Percentiles rank a stretch among this genome's conserved stretches.
Evolutionary conservation across 2,113 vertebrate species (phyloP).

Genomic region (Tachycineta bicolor): DNA sequence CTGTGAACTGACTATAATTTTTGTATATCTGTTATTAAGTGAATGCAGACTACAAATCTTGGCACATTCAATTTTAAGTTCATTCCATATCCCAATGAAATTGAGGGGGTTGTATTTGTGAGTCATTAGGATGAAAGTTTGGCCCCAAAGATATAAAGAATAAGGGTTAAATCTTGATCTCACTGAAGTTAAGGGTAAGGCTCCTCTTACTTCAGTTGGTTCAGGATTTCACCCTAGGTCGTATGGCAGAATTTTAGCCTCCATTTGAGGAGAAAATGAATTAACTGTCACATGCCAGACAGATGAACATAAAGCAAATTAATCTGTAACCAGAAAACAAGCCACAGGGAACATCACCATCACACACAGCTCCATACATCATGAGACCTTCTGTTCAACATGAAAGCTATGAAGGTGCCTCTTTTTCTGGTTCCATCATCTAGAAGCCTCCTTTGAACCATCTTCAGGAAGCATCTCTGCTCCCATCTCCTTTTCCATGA

Average conservation of each 20-base stretch:
- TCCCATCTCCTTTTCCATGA: background rate
- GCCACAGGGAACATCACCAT: conserved; percentile 49
- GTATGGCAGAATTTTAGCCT: conserved; percentile 26
- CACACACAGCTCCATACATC: conserved; percentile 41
- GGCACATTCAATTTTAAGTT: background rate
- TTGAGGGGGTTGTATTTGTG: background rate
- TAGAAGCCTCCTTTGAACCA: background rate
- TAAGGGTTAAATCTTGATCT: background rate
- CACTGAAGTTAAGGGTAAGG: background rate
- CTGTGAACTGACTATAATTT: background rate
- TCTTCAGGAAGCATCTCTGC: background rate
- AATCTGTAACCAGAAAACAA: conserved; percentile 52
- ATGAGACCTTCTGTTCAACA: conserved; percentile 17
- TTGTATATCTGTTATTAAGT: background rate
- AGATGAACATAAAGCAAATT: conserved; percentile 68
- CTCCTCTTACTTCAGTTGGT: background rate
- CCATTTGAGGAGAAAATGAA: conserved; percentile 69
- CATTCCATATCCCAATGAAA: background rate
- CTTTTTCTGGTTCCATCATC: background rate
- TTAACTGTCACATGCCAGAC: conserved; percentile 70
- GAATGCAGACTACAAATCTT: background rate
- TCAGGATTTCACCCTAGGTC: conserved; percentile 10
- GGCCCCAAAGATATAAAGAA: background rate
- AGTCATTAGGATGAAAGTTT: background rate
- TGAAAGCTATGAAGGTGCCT: conserved; percentile 13